A percentile compares a stretch with the other conserved stretches of the same genome.
phyloP scores from a whole-genome alignment of 2,113 vertebrate species.

The Ramphastos sulfuratus region DNA sequence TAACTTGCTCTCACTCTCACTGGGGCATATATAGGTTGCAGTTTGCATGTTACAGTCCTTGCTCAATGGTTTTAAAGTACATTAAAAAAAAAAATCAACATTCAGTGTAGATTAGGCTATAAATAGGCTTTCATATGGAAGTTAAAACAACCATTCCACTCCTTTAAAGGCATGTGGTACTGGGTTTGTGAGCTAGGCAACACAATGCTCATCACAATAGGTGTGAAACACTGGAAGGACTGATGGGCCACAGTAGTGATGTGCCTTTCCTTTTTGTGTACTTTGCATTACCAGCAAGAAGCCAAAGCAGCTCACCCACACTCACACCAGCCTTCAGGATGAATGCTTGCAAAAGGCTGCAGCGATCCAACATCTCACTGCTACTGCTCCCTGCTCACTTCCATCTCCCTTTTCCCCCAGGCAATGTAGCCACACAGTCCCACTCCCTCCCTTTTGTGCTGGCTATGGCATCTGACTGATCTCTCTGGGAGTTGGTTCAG shows the following conservation, averaged over 20 bases:
- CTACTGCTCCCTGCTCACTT: background rate
- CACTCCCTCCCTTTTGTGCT: background rate
- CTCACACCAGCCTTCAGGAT: background rate
- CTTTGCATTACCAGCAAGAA: background rate
- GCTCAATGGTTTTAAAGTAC: background rate
- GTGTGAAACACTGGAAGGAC: background rate
- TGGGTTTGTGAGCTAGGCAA: background rate
- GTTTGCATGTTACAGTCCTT: background rate
- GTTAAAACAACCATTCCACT: background rate
- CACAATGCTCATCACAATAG: background rate
- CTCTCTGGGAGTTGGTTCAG: fast-evolving
- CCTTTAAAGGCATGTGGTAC: background rate
- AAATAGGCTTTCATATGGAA: background rate
- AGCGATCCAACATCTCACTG: background rate
- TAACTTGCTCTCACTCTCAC: background rate
- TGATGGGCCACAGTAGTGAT: fast-evolving
- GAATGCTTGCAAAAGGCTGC: fast-evolving
- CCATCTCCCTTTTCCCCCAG: background rate
- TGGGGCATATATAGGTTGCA: background rate
- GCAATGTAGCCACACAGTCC: background rate
- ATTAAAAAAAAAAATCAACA: background rate
- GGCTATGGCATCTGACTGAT: background rate
- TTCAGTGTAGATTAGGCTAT: background rate
- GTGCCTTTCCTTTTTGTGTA: background rate
- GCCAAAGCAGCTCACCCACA: background rate